Percentiles rank a stretch among this genome's conserved stretches.
These are phyloP conservation scores for Ostrea edulis DNA, from an alignment of 1,140 invertebrate genomes.

Conservation along the genomic window DNA sequence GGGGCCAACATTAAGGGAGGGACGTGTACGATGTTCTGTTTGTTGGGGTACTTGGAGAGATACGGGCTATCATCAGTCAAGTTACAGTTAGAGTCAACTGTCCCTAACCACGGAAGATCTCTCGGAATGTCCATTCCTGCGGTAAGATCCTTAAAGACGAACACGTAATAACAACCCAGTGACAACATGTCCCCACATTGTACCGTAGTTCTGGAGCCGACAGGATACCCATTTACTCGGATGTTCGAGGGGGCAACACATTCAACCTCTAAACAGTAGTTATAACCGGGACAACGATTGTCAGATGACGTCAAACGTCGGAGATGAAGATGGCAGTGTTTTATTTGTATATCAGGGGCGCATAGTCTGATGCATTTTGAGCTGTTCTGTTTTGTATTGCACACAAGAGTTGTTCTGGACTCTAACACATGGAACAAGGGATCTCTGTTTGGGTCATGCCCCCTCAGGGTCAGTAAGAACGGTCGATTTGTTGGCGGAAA, in stretches of 20 bases:
- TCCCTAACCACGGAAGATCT: slow-evolving; percentile 67
- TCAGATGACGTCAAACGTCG: slow-evolving; percentile 46
- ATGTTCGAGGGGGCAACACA: slow-evolving; percentile 56
- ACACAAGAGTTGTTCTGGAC: slow-evolving; percentile 64
- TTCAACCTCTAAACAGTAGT: slow-evolving; percentile 68
- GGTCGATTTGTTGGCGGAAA: slow-evolving; percentile 63
- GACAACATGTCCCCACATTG: slow-evolving; percentile 70
- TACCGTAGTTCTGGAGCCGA: slow-evolving; percentile 56
- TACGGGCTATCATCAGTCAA: slow-evolving; percentile 18
- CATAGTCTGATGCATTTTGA: slow-evolving; percentile 55
- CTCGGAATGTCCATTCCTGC: slow-evolving; percentile 69
- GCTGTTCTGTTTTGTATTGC: slow-evolving; percentile 55
- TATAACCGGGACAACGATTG: slow-evolving; percentile 53
- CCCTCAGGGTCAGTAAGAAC: slow-evolving; percentile 71
- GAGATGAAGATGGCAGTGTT: slow-evolving; percentile 66
- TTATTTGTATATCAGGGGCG: slow-evolving; percentile 66
- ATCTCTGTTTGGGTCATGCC: slow-evolving; percentile 69
- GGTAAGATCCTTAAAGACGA: slow-evolving; percentile 74
- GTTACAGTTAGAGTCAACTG: slow-evolving; percentile 39
- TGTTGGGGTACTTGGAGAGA: background rate
- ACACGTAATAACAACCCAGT: slow-evolving; percentile 70
- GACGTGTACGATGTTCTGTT: slow-evolving; percentile 47
- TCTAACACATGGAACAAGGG: slow-evolving; percentile 68
- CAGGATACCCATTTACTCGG: slow-evolving; percentile 63
- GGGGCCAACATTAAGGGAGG: slow-evolving; percentile 46